phyloP scores from a whole-genome alignment of 2,113 vertebrate species.

The Indicator maculatus region DNA sequence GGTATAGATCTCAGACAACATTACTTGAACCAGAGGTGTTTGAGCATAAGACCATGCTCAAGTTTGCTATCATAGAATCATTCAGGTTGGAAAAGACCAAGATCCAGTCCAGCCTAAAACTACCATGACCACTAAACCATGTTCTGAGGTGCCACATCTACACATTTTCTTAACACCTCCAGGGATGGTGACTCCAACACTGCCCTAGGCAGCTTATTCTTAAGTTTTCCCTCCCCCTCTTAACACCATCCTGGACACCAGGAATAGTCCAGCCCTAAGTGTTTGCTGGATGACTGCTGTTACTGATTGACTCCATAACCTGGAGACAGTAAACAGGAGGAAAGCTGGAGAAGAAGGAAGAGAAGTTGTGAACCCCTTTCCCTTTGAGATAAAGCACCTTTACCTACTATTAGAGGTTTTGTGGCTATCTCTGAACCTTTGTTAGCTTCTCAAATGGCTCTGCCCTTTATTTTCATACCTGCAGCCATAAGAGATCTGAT shows the following conservation, averaged over 20 bases:
- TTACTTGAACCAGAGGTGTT: not conserved
- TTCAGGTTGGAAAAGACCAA: no score
- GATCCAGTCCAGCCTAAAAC: no score
- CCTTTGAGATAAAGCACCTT: not conserved
- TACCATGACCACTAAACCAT: no score
- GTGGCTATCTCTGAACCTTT: not conserved
- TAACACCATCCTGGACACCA: not conserved
- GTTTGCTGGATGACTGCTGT: not conserved
- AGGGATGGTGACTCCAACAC: no score
- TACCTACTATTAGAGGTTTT: not conserved
- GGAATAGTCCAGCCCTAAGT: not conserved
- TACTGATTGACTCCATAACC: not conserved
- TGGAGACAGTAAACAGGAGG: not conserved
- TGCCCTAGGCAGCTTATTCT: not conserved
- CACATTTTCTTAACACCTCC: no score
- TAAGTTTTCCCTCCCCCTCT: no score
- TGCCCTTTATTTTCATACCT: not conserved
- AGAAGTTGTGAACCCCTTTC: not conserved
- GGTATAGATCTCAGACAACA: not conserved
- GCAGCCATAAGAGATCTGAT: not conserved
- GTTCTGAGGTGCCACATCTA: no score
- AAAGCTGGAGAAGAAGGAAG: not conserved
- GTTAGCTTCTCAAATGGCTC: not conserved
- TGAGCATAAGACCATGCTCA: not conserved
- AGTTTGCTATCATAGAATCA: no score